phyloP scores from a whole-genome alignment of 30 jellyfish, hydroid and myxozoan species.

The Morbakka virulenta region DNA sequence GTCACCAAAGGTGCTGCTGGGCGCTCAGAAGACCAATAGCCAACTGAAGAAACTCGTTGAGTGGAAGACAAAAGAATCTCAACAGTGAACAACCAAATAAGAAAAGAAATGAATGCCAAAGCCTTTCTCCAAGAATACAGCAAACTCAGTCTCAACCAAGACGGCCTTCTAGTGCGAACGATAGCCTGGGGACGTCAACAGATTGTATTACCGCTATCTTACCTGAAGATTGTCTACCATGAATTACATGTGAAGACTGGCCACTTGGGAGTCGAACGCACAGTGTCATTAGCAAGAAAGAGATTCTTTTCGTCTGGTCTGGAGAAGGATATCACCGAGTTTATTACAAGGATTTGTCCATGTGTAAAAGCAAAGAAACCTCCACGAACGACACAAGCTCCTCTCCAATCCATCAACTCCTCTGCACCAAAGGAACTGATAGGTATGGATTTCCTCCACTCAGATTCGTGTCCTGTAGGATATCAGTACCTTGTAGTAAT shows the following conservation, averaged over 20 bases:
- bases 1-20: too few species aligned
- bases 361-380: constrained; percentile 30
- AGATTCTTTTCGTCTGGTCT: constrained; percentile 47
- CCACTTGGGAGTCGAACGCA: constrained; percentile 48
- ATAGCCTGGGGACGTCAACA: too few species aligned
- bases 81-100: too few species aligned
- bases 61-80: too few species aligned
- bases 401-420: constrained; percentile 41
- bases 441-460: constrained; percentile 19
- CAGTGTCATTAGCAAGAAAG: constrained; percentile 1
- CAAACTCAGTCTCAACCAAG: too few species aligned
- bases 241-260: constrained; percentile 42
- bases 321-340: constrained; percentile 12
- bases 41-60: too few species aligned
- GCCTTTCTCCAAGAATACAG: too few species aligned
- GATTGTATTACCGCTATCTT: constrained; percentile 17
- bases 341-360: constrained; percentile 13
- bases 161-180: too few species aligned
- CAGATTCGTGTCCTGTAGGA: constrained; percentile 9
- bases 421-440: constrained; percentile 28
- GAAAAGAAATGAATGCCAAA: too few species aligned
- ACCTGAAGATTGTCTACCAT: neutral
- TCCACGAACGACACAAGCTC: constrained; percentile 16
- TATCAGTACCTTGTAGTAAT: constrained; percentile 12
- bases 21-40: too few species aligned